Base-by-base conservation (phyloP, 2,888 invertebrate species). In the Yponomeuta sedellus region DNA sequence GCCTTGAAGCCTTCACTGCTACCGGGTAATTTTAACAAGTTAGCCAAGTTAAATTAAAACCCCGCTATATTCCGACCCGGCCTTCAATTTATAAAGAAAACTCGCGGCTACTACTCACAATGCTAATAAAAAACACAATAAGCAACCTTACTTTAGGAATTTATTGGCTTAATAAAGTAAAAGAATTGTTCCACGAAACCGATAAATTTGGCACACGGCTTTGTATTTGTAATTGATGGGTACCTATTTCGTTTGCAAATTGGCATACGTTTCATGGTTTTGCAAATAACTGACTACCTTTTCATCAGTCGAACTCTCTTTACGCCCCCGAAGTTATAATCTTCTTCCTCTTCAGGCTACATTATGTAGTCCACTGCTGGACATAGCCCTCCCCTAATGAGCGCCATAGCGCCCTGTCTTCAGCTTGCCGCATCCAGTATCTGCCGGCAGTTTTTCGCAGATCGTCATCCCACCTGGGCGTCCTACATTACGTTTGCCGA, bases 11-110 rank as follows among this genome's bases (percentile, higher is more conserved):
- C 16, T 52, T 5, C 16, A 16, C 44, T 16, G 44, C 61, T 12
- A 11, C 34, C 25, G 34, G n/a, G 34, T 61, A 61, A 61, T 61
- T 28, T 28, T 11, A 28, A 16, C 28, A 61, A 28, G 28, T 61
- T 61, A 6, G n/a, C 61, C 3, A 61, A 61, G 61, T 61, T 61
- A 34, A 61, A 61, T 61, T 34, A 61, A 61, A 61, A 28, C 28
- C 34, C 61, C 10, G 58, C 58, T 19, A 28, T 61, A 61, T 61
- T n/a, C 25, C 34, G 28, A 5, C 16, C 61, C 16, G 28, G 11
- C 61, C 25, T 59, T 61, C 28, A 61, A n/a, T 61, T 34, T 61
- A 34, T 34, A 52, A 34, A 61, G 16, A 61, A 61, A 61, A n/a
- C 44, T 61, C 25, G 16, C 61, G 28, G 61, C 20, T 58, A 6